These are phyloP conservation scores for Pitta sordida DNA, from an alignment of 2,113 vertebrate species.

Conservation along the genomic window DNA sequence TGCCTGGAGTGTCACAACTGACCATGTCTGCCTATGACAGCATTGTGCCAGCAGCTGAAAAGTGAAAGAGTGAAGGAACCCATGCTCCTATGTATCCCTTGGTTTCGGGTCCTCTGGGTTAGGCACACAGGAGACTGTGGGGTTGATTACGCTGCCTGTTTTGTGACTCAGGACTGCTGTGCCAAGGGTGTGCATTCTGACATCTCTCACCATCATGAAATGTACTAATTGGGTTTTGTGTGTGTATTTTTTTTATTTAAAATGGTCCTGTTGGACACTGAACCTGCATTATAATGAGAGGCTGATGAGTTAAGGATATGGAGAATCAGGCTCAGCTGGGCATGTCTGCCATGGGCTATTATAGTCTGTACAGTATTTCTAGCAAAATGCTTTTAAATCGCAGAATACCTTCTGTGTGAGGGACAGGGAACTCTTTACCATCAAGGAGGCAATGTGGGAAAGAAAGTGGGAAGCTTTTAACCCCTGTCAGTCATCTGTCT, in stretches of 20 bases:
- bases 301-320: constrained; percentile 28
- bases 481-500: constrained; percentile 68
- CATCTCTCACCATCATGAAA: neutral
- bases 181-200: neutral
- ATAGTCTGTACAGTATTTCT: neutral
- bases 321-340: constrained; percentile 46
- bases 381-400: constrained; percentile 39
- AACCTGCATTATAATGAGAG: constrained; percentile 36
- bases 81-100: neutral
- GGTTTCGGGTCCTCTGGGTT: neutral
- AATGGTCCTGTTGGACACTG: neutral
- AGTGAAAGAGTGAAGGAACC: neutral
- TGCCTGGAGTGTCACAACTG: neutral
- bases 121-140: neutral
- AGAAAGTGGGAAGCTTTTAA: constrained; percentile 61
- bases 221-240: constrained; percentile 6
- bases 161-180: neutral
- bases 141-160: neutral
- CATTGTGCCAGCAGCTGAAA: neutral
- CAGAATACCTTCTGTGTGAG: constrained; percentile 14
- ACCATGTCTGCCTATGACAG: rapidly evolving
- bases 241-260: neutral
- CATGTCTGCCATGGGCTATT: constrained; percentile 24
- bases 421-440: constrained; percentile 21
- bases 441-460: constrained; percentile 33